Percentiles rank a stretch among this genome's conserved stretches.
Conservation (phyloP, 1,140 invertebrate genomes). For the Asbolus verrucosus region DNA sequence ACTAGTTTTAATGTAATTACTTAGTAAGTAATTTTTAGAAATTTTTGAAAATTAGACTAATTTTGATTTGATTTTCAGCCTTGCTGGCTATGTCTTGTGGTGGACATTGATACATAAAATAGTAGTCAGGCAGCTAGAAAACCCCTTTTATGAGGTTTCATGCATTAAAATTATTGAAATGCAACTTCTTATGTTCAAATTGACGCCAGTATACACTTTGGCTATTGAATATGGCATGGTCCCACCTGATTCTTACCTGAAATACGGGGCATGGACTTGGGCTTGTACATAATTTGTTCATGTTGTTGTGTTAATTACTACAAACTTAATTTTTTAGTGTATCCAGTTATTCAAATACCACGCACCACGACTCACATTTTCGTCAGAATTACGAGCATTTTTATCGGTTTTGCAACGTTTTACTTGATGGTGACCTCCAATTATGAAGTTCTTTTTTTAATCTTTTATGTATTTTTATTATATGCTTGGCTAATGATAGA, state of each 20-base stretch:
- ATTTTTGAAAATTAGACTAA: no score
- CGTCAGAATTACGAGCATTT: slow-evolving; percentile 51
- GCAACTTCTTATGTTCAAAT: slow-evolving; percentile 11
- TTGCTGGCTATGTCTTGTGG: background rate
- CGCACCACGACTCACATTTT: slow-evolving; percentile 49
- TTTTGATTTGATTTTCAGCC: slow-evolving; percentile 32
- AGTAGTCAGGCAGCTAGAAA: no score
- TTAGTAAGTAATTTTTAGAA: slow-evolving; percentile 47
- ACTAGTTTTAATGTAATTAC: slow-evolving; percentile 56
- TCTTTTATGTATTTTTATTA: slow-evolving; percentile 51
- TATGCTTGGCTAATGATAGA: slow-evolving; percentile 57
- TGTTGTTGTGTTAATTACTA: no score
- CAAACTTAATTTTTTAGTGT: slow-evolving; percentile 1
- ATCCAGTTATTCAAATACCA: slow-evolving; percentile 52
- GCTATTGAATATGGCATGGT: slow-evolving; percentile 49
- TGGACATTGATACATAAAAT: no score
- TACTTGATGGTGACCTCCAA: slow-evolving; percentile 58
- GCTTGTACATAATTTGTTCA: background rate
- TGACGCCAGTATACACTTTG: slow-evolving; percentile 49
- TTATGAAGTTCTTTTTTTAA: slow-evolving; percentile 56
- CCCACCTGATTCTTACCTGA: slow-evolving; percentile 45
- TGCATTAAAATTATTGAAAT: no score
- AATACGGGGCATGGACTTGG: slow-evolving; percentile 43
- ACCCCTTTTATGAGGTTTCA: no score
- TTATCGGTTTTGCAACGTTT: slow-evolving; percentile 56